Conservation (phyloP, 2,888 invertebrate species). For the Cephus pygmeus region DNA sequence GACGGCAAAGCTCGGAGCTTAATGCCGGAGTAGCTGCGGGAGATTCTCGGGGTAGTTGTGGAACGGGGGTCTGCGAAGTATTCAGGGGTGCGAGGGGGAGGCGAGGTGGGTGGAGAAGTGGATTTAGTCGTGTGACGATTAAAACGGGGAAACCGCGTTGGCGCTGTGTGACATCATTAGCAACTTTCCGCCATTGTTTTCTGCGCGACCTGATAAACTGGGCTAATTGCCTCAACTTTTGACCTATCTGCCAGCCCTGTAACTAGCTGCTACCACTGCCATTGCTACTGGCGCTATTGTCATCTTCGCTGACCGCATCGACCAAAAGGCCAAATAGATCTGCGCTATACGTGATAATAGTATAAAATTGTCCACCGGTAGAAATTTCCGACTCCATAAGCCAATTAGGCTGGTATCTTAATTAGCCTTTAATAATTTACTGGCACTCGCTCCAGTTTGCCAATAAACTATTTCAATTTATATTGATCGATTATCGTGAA, state of each 20-base stretch:
- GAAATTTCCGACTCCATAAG: not conserved
- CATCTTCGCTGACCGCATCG: not conserved
- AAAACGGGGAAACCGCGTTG: conserved; percentile 41
- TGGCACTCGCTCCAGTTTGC: not conserved
- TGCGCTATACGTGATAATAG: not conserved
- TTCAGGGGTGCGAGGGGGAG: not conserved
- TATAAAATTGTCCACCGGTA: not conserved
- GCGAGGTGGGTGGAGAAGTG: conserved; percentile 16
- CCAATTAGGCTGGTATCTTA: not conserved
- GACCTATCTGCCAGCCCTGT: conserved; percentile 43
- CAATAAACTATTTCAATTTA: not conserved
- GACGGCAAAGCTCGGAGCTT: conserved; percentile 11
- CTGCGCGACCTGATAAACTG: conserved; percentile 50
- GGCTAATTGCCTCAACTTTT: conserved; percentile 58
- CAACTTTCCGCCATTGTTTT: conserved; percentile 58
- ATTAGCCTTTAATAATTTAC: not conserved
- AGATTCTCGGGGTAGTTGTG: not conserved
- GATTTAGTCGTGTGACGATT: conserved; percentile 44
- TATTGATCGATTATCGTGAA: not conserved
- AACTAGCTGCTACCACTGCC: conserved; percentile 36
- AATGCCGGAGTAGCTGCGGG: not conserved
- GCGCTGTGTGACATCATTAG: conserved; percentile 52
- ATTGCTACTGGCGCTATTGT: conserved; percentile 25
- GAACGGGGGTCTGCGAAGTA: not conserved
- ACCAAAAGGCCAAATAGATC: not conserved